Evolutionary conservation across 2,888 invertebrate genomes (phyloP).

Genomic region (Hoplodrina blanda): DNA sequence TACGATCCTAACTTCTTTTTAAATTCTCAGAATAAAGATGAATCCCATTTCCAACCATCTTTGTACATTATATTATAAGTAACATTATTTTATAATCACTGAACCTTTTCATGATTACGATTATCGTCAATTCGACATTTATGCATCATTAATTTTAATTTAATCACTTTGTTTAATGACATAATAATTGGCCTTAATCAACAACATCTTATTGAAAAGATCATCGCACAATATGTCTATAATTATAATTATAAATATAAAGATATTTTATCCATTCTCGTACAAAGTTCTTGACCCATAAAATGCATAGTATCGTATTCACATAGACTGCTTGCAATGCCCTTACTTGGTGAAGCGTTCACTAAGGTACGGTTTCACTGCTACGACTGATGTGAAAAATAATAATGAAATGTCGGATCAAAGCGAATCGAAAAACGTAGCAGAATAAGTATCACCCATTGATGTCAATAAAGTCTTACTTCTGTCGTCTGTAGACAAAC

Average conservation of each 20-base stretch:
- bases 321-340: conserved; percentile 20
- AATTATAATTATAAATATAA: conserved; percentile 19
- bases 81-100: neutral
- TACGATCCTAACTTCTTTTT: no score
- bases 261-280: conserved; percentile 47
- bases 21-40: no score
- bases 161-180: conserved; percentile 20
- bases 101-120: neutral
- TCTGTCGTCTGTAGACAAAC: no score
- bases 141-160: conserved; percentile 18
- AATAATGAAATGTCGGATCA: no score
- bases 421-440: no score
- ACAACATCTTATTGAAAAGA: neutral
- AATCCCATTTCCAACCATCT: no score
- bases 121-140: neutral
- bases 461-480: no score
- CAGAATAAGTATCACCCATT: no score
- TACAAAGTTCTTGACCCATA: conserved; percentile 57
- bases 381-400: conserved; percentile 8
- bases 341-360: conserved; percentile 43
- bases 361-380: conserved; percentile 34
- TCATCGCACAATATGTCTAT: conserved; percentile 1
- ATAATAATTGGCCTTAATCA: conserved; percentile 20
- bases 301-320: conserved; percentile 44
- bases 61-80: neutral